phyloP scores from a whole-genome alignment of 2,797 vertebrate genomes.

The Poeciliopsis paucimaculata region DNA sequence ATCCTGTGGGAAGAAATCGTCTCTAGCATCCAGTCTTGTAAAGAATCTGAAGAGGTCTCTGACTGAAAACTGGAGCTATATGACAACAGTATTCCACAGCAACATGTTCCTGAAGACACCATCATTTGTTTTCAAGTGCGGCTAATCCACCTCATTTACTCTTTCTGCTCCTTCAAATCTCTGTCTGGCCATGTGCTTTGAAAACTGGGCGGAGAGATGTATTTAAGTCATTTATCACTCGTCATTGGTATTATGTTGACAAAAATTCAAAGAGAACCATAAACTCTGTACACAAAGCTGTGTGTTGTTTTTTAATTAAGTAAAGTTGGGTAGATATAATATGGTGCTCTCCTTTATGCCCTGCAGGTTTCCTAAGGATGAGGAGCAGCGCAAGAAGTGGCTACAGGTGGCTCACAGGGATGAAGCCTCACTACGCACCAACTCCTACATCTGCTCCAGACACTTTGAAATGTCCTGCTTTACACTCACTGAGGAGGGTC shows the following conservation, averaged over 20 bases:
- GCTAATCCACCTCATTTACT: neutral
- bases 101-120: neutral
- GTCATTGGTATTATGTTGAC: neutral
- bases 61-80: neutral
- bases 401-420: slow-evolving; percentile 63
- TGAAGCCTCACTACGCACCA: slow-evolving; percentile 52
- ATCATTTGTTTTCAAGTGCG: neutral
- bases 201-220: neutral
- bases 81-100: neutral
- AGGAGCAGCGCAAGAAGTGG: slow-evolving; percentile 45
- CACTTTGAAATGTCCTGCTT: slow-evolving; percentile 65
- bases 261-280: neutral
- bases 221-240: neutral
- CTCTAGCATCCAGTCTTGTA: neutral
- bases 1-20: too few species aligned
- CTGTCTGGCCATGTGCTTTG: neutral
- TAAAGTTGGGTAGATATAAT: neutral
- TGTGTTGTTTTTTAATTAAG: neutral
- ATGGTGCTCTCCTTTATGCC: neutral
- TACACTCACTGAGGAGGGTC: slow-evolving; percentile 17
- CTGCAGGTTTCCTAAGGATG: slow-evolving; percentile 59
- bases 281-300: neutral
- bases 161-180: neutral
- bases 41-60: neutral
- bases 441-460: slow-evolving; percentile 62